A percentile compares a stretch with the other conserved stretches of the same genome.
Evolutionary conservation across 2,888 invertebrate genomes (phyloP).

Genomic region (Drosophila anomalata): DNA sequence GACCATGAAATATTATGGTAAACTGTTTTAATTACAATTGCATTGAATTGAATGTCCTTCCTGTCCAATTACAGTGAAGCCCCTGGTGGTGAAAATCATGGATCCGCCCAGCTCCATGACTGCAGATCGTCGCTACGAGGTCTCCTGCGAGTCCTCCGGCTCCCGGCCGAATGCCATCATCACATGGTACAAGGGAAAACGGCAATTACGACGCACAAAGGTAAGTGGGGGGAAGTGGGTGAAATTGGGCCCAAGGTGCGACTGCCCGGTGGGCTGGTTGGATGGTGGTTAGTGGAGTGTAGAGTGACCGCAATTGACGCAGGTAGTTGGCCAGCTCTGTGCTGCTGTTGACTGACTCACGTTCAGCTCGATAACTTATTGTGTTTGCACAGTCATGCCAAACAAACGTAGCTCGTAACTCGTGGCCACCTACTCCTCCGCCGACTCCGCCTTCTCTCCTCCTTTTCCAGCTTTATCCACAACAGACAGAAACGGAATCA

Average conservation of each 20-base stretch:
- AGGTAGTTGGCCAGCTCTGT: conserved; percentile 33
- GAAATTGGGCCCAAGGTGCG: not conserved
- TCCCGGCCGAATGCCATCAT: conserved; percentile 93
- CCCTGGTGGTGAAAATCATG: conserved; percentile 91
- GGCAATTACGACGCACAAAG: conserved; percentile 91
- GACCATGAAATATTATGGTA: conserved; percentile 47
- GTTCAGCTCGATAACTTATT: conserved; percentile 76
- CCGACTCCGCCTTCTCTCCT: not conserved
- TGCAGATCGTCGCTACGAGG: conserved; percentile 92
- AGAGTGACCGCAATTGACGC: conserved; percentile 73
- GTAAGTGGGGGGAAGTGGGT: conserved; percentile 84
- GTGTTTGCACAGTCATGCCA: conserved; percentile 76
- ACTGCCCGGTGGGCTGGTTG: not conserved
- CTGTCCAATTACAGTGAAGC: conserved; percentile 87
- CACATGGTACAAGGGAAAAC: conserved; percentile 95
- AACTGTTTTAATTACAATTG: conserved; percentile 51
- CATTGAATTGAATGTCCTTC: conserved; percentile 42
- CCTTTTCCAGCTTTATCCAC: conserved; percentile 7
- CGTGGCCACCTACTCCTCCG: conserved; percentile 29
- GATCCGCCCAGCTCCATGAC: conserved; percentile 89
- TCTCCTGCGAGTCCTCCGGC: conserved; percentile 93
- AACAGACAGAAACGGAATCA: conserved; percentile 15
- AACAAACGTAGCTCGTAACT: conserved; percentile 61
- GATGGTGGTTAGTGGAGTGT: conserved; percentile 11
- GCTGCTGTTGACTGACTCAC: conserved; percentile 67